Conservation (phyloP, 2,113 vertebrate genomes). For the Peromyscus polionotus region DNA sequence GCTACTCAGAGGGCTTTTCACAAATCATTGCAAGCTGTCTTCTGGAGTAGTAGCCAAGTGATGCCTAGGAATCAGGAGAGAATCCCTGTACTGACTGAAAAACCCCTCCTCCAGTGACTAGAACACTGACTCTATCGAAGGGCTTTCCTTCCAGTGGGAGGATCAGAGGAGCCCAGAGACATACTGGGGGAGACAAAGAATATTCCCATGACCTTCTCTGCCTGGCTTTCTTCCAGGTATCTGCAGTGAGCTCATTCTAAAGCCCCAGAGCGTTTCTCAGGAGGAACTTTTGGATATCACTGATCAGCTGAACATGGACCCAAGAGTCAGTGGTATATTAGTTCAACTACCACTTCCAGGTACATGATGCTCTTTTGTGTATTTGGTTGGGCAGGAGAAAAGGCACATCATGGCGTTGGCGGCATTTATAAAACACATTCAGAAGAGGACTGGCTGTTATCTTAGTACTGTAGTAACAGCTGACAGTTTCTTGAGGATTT, state of each 20-base stretch:
- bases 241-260: slow-evolving; percentile 93
- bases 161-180: neutral
- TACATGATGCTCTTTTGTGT: slow-evolving; percentile 58
- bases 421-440: neutral
- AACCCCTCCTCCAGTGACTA: neutral
- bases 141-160: neutral
- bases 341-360: slow-evolving; percentile 95
- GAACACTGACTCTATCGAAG: neutral
- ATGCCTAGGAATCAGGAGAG: neutral
- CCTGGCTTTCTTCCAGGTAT: slow-evolving; percentile 84
- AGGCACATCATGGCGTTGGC: neutral
- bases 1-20: neutral
- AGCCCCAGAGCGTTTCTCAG: slow-evolving; percentile 91
- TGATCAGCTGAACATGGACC: slow-evolving; percentile 92
- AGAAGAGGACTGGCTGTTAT: neutral
- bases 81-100: neutral
- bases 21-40: neutral
- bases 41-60: neutral
- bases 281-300: slow-evolving; percentile 94
- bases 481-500: neutral
- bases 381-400: neutral
- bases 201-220: neutral
- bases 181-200: accelerated
- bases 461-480: neutral
- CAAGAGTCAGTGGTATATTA: slow-evolving; percentile 93